Evolutionary conservation across 1,140 invertebrate genomes (phyloP), one percentile per base, ranked within the genome.

Genomic region (Cataglyphis hispanica): DNA sequence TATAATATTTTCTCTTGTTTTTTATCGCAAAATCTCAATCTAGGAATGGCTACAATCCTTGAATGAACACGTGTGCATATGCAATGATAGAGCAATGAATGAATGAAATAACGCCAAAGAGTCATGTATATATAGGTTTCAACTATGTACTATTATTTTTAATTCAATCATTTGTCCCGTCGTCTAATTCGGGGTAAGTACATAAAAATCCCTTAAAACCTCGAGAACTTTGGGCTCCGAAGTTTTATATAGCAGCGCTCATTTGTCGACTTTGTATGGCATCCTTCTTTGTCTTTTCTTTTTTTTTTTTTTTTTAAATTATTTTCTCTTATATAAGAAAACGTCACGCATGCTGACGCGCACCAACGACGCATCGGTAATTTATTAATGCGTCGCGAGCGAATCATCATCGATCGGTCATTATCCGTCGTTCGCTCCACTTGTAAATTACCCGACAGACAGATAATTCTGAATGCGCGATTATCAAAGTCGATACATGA

Each of bases 171-270:
- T 77, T 77, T 78, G 43, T 78, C 43, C 43, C 46, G 7, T 80
- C 16, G 34, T 40, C 63, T 80, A 80, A 80, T 56, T 67, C 63
- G 63, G 63, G 43, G 31, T 50, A 80, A 69, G 63, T 80, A 80
- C 63, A 80, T 80, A 80, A 80, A 80, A 80, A 69, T 80, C 16
- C 34, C 25, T 80, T 80, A 80, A 80, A 80, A 69, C 27, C 64
- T 80, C 76, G 31, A 80, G 66, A 80, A 67, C 69, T 80, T 80
- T 16, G 31, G n/a, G 53, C 31, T 78, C 37, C 34, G 43, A 80
- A 80, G 22, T 80, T 80, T 69, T 19, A 31, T 31, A 31, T 31
- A 80, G 13, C 61, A 46, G 31, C 76, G 43, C 31, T 80, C 76
- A 80, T 80, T 80, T 56, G 34, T n/a, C 63, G 63, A 80, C 63